A percentile compares a stretch with the other conserved stretches of the same genome.
Conservation (phyloP, 2,113 vertebrate genomes). For the Hystrix cristata region DNA sequence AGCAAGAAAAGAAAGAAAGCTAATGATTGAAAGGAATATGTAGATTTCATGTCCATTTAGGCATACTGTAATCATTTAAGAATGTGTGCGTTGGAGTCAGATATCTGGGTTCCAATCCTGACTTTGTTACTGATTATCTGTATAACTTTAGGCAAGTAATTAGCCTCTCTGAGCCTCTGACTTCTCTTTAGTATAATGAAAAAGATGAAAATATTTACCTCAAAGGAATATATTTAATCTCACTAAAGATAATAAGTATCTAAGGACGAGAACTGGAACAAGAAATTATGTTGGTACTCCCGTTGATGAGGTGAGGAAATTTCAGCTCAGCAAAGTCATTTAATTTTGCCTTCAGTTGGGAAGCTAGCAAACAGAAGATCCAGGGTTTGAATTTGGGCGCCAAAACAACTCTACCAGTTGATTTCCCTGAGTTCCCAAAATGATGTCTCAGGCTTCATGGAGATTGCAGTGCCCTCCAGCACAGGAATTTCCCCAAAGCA, state of each 20-base stretch:
- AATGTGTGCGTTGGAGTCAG: background rate
- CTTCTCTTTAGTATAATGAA: background rate
- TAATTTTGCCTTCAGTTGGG: background rate
- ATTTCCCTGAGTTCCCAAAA: background rate
- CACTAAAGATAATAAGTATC: background rate
- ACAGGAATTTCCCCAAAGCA: conserved; percentile 69
- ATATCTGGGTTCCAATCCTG: background rate
- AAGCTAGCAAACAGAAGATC: background rate
- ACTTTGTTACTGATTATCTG: background rate
- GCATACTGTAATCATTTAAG: background rate
- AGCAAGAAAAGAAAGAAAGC: background rate
- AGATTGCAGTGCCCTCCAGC: background rate
- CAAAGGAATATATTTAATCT: background rate
- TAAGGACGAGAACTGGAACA: background rate
- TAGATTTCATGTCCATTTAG: background rate
- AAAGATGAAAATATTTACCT: background rate
- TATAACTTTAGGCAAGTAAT: background rate
- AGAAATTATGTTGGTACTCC: background rate
- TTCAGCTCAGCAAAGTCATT: background rate
- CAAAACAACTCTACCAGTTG: background rate
- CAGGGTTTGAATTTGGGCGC: background rate
- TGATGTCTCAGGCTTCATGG: background rate
- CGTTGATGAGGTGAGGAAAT: background rate
- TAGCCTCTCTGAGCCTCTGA: background rate
- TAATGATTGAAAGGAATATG: background rate